These are phyloP conservation scores for Palloptera scutellata DNA, from an alignment of 2,888 invertebrate genomes.

Conservation along the genomic window DNA sequence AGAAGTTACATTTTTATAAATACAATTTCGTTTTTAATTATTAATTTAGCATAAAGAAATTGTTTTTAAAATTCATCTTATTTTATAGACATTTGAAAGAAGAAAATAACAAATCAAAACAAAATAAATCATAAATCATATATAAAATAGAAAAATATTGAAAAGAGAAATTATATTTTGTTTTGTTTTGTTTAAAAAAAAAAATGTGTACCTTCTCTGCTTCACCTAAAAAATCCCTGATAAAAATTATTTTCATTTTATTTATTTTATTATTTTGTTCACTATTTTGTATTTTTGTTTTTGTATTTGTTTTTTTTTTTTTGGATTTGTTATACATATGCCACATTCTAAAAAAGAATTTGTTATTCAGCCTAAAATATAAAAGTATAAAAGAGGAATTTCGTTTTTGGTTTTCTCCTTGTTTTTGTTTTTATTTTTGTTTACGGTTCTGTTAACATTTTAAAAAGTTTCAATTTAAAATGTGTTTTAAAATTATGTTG, in stretches of 20 bases:
- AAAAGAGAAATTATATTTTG: slow-evolving; percentile 19
- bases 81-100: slow-evolving; percentile 8
- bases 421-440: slow-evolving; percentile 11
- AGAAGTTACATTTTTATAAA: slow-evolving; percentile 33
- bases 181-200: slow-evolving; percentile 27
- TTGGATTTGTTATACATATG: slow-evolving; percentile 34
- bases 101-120: no score
- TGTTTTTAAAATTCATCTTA: slow-evolving; percentile 25
- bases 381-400: slow-evolving; percentile 46
- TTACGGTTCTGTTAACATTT: not conserved
- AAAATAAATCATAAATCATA: no score
- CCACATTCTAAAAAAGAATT: slow-evolving; percentile 32
- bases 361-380: slow-evolving; percentile 37
- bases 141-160: slow-evolving; percentile 8
- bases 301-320: slow-evolving; percentile 43
- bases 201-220: slow-evolving; percentile 13
- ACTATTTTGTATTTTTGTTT: slow-evolving; percentile 40
- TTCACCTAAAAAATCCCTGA: slow-evolving; percentile 53
- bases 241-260: slow-evolving; percentile 42
- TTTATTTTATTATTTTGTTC: slow-evolving; percentile 29
- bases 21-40: not conserved
- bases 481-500: slow-evolving; percentile 14
- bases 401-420: slow-evolving; percentile 21
- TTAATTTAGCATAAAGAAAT: slow-evolving; percentile 32
- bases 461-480: slow-evolving; percentile 23